Base-by-base conservation (phyloP, 2,113 vertebrate genomes). In the Alethe diademata region DNA sequence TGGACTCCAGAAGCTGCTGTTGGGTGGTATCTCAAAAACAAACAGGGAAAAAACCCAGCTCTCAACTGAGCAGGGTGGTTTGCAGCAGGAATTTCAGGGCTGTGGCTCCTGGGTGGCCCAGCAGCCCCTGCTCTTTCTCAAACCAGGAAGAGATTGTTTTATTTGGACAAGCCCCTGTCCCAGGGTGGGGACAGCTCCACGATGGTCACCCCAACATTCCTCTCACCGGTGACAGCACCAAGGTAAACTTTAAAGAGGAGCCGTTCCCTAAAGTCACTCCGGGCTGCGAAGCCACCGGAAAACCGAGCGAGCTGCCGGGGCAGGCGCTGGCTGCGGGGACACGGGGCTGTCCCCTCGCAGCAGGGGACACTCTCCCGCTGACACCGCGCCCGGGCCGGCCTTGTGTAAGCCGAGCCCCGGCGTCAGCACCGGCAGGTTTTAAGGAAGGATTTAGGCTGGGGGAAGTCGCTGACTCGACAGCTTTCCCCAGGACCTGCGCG, bases 391-490 rank as follows among this genome's bases (percentile, higher is more conserved):
- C 28, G 5, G 2, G 20, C 47, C 42, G 5, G 9, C 19, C 50
- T 45, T 23, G 76, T 47, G 42, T 58, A 65, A 95, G 74, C 85
- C 28, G 5, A 29, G 24, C 13, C 56, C 48, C 11, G 9, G 78
- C 2, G 66, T 75, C 93, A 94, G 95, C 96, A 75, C 51, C 29
- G 18, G 62, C 42, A 45, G 95, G 86, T 88, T 86, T 94, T 93
- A 94, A 88, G 92, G 88, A 82, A 73, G 91, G 85, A 84, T 86
- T 94, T 82, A 90, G 56, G 78, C 50, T 25, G 76, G 29, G n/a
- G 43, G 78, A 93, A 88, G 88, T 28, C 3, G 74, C 90, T 85
- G 93, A 88, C 81, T 67, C 48, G 18, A 48, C 58, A 35, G 33
- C 6, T 79, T 76, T 36, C 67, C 36, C 33, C 70, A 51, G 74